phyloP scores from a whole-genome alignment of 2,113 vertebrate species.

The Ardeotis arabs region DNA sequence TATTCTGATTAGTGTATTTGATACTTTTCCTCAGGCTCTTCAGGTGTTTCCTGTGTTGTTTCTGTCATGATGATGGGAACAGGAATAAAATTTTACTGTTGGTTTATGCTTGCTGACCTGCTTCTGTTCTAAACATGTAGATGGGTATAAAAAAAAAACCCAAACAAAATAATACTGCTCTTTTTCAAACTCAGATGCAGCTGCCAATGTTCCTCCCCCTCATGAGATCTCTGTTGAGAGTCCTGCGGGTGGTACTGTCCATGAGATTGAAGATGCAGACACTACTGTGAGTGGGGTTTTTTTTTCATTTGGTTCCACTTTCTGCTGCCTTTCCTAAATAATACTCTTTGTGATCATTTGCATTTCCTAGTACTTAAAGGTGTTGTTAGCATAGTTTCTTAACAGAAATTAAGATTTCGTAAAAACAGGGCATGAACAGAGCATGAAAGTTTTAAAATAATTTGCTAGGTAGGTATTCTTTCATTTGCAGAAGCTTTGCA shows the following conservation, averaged over 20 bases:
- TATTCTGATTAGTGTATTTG: background rate
- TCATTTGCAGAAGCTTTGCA: background rate
- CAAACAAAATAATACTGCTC: background rate
- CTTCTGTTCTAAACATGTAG: background rate
- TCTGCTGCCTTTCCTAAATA: background rate
- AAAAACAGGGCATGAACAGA: background rate
- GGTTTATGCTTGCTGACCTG: background rate
- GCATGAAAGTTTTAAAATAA: background rate
- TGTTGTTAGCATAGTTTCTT: background rate
- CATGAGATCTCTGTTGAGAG: slow-evolving; percentile 48
- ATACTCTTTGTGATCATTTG: background rate
- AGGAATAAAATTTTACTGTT: background rate
- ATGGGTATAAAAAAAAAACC: background rate
- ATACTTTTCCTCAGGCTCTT: background rate
- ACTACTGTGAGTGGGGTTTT: slow-evolving; percentile 55
- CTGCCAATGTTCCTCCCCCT: slow-evolving; percentile 61
- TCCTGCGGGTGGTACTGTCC: background rate
- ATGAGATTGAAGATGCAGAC: background rate
- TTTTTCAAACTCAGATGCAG: slow-evolving; percentile 63
- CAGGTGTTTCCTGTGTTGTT: background rate
- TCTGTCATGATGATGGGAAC: background rate
- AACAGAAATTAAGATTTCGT: background rate
- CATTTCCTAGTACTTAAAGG: background rate
- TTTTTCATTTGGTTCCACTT: background rate
- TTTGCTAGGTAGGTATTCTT: background rate